These are phyloP conservation scores for Neosilurus mollespiculum DNA, from an alignment of 2,797 vertebrate species.

Conservation along the genomic window DNA sequence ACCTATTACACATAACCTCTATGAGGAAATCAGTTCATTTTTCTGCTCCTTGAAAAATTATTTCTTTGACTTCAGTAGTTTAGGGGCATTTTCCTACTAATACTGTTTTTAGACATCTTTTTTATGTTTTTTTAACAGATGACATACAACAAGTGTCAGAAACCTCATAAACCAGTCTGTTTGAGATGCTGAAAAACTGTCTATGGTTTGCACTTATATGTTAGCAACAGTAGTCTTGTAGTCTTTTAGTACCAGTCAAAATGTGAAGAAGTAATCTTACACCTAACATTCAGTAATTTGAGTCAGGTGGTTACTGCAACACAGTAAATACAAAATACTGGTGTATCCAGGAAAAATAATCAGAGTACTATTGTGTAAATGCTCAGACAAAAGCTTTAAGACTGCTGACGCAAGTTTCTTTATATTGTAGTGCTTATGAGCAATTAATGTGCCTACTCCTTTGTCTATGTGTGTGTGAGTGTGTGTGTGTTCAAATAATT, in stretches of 20 bases:
- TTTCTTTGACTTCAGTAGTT: neutral
- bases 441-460: neutral
- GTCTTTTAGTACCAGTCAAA: neutral
- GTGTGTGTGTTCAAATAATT: neutral
- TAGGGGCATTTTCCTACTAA: neutral
- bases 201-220: neutral
- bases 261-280: neutral
- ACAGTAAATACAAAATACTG: slow-evolving; percentile 14
- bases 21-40: neutral
- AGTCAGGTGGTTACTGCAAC: neutral
- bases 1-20: slow-evolving; percentile 29
- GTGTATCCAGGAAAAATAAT: slow-evolving; percentile 11
- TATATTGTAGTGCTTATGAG: neutral
- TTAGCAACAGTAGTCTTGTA: neutral
- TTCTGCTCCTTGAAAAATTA: neutral
- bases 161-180: neutral
- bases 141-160: neutral
- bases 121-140: neutral
- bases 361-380: neutral
- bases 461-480: neutral
- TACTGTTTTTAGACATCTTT: neutral
- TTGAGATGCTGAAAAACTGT: neutral
- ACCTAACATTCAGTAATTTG: neutral
- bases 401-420: neutral
- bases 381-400: neutral